A percentile compares a stretch with the other conserved stretches of the same genome.
Conservation (phyloP, 2,113 vertebrate species). For the Ovibos moschatus region DNA sequence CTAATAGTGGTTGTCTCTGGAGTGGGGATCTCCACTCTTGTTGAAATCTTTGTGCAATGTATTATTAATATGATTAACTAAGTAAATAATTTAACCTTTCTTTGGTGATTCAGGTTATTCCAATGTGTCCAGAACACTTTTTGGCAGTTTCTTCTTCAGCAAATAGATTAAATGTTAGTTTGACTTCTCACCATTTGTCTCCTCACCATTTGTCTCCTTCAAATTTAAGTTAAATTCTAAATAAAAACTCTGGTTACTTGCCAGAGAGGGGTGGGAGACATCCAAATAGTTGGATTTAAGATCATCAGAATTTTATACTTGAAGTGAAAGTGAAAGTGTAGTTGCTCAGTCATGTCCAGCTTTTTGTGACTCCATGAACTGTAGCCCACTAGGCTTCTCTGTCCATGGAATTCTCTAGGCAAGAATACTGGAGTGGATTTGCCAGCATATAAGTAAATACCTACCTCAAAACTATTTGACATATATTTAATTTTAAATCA, state of each 20-base stretch:
- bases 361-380: background rate
- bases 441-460: background rate
- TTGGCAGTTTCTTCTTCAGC: background rate
- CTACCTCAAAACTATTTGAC: conserved; percentile 3
- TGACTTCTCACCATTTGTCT: background rate
- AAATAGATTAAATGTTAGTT: background rate
- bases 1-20: background rate
- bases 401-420: background rate
- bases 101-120: background rate
- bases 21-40: background rate
- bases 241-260: background rate
- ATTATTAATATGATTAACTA: background rate
- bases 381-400: background rate
- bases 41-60: background rate
- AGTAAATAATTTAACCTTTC: background rate
- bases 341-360: background rate
- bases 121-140: background rate
- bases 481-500: conserved; percentile 1
- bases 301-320: background rate
- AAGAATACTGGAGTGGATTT: background rate
- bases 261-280: accelerated
- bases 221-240: conserved; percentile 30
- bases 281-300: background rate
- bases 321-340: background rate
- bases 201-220: background rate